A percentile compares a stretch with the other conserved stretches of the same genome.
Conservation (phyloP, 2,113 vertebrate species). For the Pycnonotus jocosus region DNA sequence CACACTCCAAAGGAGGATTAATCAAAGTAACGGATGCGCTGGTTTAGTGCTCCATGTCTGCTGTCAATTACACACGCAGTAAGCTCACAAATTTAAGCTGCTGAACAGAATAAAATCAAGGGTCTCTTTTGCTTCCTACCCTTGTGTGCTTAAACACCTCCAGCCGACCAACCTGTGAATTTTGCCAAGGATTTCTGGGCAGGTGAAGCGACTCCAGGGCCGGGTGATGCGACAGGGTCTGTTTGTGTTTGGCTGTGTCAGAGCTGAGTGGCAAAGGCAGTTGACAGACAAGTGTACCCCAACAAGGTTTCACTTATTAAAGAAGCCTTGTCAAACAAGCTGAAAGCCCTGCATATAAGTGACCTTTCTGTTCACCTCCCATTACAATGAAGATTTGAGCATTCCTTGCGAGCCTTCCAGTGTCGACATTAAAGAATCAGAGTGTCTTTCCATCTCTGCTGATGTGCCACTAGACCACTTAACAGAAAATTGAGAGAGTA, state of each 20-base stretch:
- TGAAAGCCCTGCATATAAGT: conserved; percentile 48
- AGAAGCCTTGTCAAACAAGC: conserved; percentile 59
- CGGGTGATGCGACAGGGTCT: neutral
- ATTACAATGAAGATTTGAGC: conserved; percentile 64
- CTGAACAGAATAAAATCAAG: neutral
- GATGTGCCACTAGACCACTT: conserved; percentile 62
- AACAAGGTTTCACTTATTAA: conserved; percentile 55
- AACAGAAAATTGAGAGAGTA: conserved; percentile 72
- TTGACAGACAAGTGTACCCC: conserved; percentile 52
- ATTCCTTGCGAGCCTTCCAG: conserved; percentile 49
- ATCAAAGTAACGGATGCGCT: conserved; percentile 20
- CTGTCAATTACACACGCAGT: neutral
- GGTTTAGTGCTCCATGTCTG: neutral
- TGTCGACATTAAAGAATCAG: conserved; percentile 58
- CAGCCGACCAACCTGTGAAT: neutral
- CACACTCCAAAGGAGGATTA: conserved; percentile 55
- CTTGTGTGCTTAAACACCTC: neutral
- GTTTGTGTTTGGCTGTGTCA: conserved; percentile 29
- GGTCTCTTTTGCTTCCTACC: neutral
- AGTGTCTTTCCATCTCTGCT: conserved; percentile 62
- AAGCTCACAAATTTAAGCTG: neutral
- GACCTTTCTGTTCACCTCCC: conserved; percentile 55
- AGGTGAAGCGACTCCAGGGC: neutral
- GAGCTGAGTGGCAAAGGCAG: neutral
- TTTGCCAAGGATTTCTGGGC: neutral